Evolutionary conservation across 2,888 invertebrate species (phyloP).

Genomic region (Caenorhabditis imperialis): DNA sequence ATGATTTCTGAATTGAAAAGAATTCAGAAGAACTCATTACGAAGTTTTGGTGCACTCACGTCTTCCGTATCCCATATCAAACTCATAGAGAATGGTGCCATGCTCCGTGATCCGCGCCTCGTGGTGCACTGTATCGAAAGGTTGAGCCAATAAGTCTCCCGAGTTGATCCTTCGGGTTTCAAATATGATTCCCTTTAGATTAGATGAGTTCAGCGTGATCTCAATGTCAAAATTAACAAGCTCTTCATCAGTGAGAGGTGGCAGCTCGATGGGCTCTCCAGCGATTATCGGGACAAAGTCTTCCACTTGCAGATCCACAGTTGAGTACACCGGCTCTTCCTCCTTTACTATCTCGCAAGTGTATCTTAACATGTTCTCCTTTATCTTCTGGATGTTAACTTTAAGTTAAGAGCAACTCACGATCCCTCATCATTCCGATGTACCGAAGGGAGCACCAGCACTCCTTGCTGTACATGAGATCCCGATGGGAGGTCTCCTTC

Average conservation of each 20-base stretch:
- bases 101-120: constrained; percentile 49
- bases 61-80: constrained; percentile 68
- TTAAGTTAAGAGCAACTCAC: constrained; percentile 33
- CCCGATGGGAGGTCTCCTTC: constrained; percentile 52
- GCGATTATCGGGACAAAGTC: constrained; percentile 71
- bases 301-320: constrained; percentile 67
- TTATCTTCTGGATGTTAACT: too few relatives aligned
- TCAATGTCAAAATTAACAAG: constrained; percentile 63
- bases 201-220: constrained; percentile 62
- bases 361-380: too few relatives aligned
- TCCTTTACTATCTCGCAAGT: constrained; percentile 57
- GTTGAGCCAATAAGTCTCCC: constrained; percentile 30
- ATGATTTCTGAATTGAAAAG: constrained; percentile 47
- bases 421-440: constrained; percentile 58
- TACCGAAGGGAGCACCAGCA: constrained; percentile 57
- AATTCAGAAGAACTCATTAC: too few relatives aligned
- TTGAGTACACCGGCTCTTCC: constrained; percentile 41
- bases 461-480: constrained; percentile 55
- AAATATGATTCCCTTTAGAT: constrained; percentile 56
- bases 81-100: constrained; percentile 69
- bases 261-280: constrained; percentile 67
- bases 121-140: constrained; percentile 44
- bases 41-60: constrained; percentile 37
- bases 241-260: constrained; percentile 66
- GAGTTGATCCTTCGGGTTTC: constrained; percentile 36